phyloP scores from a whole-genome alignment of 2,797 vertebrate species.

The Myoxocephalus aenaeus region DNA sequence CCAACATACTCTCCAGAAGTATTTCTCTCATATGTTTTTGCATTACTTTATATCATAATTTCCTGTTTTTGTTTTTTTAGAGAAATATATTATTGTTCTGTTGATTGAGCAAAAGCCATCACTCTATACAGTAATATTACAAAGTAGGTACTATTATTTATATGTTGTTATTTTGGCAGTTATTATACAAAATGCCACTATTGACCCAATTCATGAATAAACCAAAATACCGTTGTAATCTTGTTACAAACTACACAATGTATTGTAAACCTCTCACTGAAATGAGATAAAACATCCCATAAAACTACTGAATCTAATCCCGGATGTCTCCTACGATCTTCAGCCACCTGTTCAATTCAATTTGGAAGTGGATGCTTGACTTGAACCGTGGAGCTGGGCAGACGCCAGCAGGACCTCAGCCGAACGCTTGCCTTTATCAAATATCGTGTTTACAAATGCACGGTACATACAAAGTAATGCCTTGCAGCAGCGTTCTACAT shows the following conservation, averaged over 20 bases:
- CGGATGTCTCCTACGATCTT: constrained; percentile 17
- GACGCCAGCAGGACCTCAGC: neutral
- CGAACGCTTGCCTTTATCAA: constrained; percentile 1
- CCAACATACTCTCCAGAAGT: neutral
- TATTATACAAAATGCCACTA: neutral
- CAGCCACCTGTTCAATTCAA: constrained; percentile 17
- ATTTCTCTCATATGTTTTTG: neutral
- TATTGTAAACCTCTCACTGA: constrained; percentile 7
- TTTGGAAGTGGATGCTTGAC: constrained; percentile 19
- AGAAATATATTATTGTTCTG: neutral
- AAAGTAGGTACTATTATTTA: neutral
- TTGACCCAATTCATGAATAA: neutral
- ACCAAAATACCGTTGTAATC: neutral
- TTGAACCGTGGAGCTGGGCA: constrained; percentile 4
- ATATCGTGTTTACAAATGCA: constrained; percentile 25
- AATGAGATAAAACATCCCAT: constrained; percentile 27
- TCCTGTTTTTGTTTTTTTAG: too few relatives aligned
- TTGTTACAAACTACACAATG: neutral
- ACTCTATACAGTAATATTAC: neutral
- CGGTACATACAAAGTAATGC: constrained; percentile 8
- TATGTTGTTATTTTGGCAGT: neutral
- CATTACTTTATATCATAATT: neutral
- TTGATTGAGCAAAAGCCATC: neutral
- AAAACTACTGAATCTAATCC: constrained; percentile 27
- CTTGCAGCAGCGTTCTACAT: constrained; percentile 22